A percentile compares a stretch with the other conserved stretches of the same genome.
Evolutionary conservation across 2,113 vertebrate species (phyloP).

Genomic region (Spea multiplicata): DNA sequence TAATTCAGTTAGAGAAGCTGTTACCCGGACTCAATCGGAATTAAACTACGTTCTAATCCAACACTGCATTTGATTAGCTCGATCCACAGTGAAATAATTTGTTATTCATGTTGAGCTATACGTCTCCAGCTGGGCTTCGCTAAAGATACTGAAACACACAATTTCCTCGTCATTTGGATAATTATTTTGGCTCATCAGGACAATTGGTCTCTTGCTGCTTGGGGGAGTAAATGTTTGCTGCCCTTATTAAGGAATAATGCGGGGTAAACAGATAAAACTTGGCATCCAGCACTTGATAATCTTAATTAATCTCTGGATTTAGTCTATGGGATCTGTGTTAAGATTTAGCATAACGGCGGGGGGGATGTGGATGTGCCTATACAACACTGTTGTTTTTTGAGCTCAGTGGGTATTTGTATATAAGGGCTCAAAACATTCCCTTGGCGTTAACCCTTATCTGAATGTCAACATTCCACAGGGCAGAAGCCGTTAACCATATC

Average conservation of each 20-base stretch:
- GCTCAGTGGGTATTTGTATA: neutral
- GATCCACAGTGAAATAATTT: constrained; percentile 69
- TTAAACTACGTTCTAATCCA: constrained; percentile 62
- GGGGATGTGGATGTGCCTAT: neutral
- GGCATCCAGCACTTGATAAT: constrained; percentile 61
- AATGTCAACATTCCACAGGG: neutral
- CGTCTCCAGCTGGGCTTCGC: constrained; percentile 60
- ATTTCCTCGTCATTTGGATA: constrained; percentile 59
- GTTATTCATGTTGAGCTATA: constrained; percentile 62
- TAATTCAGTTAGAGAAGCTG: constrained; percentile 83
- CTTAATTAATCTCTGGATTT: constrained; percentile 68
- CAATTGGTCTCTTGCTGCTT: constrained; percentile 55
- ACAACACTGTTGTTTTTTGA: neutral
- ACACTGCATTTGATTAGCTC: constrained; percentile 64
- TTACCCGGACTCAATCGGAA: constrained; percentile 71
- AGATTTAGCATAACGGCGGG: constrained; percentile 52
- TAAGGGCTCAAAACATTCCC: no score
- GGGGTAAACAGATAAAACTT: constrained; percentile 56
- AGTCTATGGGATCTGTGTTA: constrained; percentile 54
- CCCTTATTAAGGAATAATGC: constrained; percentile 56
- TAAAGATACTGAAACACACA: constrained; percentile 51
- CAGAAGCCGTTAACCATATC: no score
- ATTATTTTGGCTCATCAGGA: constrained; percentile 64
- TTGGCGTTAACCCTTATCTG: neutral
- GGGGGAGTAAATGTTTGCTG: constrained; percentile 57